phyloP scores from a whole-genome alignment of 2,888 invertebrate species.

The Agrochola litura region DNA sequence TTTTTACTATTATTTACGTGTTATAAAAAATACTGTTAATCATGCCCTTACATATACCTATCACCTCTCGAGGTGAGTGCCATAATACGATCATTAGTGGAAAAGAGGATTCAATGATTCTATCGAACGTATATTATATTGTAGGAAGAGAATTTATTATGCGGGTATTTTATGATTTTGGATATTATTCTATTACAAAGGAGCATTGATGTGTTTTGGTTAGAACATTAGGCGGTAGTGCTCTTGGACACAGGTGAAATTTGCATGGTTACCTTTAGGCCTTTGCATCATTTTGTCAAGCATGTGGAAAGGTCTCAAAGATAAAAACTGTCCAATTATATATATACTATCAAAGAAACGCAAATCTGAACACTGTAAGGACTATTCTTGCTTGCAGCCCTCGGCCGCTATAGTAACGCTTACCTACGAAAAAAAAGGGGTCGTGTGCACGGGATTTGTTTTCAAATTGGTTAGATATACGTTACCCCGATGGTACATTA shows the following conservation, averaged over 20 bases:
- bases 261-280: too few relatives aligned
- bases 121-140: slow-evolving; percentile 3
- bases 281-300: neutral
- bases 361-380: too few relatives aligned
- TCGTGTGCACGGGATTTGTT: too few relatives aligned
- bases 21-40: neutral
- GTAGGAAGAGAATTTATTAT: too few relatives aligned
- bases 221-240: neutral
- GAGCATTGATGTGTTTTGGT: neutral
- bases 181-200: neutral
- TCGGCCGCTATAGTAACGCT: too few relatives aligned
- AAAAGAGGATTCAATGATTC: neutral
- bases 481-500: too few relatives aligned
- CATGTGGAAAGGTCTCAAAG: neutral
- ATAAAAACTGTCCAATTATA: too few relatives aligned
- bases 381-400: too few relatives aligned
- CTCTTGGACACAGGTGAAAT: too few relatives aligned
- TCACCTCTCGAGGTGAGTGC: neutral
- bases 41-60: neutral
- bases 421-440: too few relatives aligned
- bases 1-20: neutral
- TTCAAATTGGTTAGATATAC: too few relatives aligned
- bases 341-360: too few relatives aligned
- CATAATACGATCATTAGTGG: slow-evolving; percentile 13
- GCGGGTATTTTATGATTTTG: neutral